Conservation (phyloP, 2,888 invertebrate genomes). For the Campaea margaritaria region DNA sequence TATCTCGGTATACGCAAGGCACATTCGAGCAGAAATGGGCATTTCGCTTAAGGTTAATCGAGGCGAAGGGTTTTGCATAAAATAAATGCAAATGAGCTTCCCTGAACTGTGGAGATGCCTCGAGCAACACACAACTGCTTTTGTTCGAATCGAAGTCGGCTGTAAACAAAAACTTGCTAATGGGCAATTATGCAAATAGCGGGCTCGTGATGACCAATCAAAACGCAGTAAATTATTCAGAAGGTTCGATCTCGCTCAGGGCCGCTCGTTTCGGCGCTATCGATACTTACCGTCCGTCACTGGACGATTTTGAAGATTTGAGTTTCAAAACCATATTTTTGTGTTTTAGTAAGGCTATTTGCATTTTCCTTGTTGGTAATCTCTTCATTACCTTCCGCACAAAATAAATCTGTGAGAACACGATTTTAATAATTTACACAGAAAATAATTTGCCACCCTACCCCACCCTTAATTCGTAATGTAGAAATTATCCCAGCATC, state of each 20-base stretch:
- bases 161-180: constrained; percentile 79
- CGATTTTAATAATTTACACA: constrained; percentile 15
- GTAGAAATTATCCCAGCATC: constrained; percentile 47
- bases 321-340: not conserved
- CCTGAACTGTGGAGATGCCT: constrained; percentile 52
- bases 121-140: constrained; percentile 53
- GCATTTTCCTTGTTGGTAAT: too few relatives aligned
- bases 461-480: constrained; percentile 31
- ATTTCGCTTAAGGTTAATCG: constrained; percentile 51
- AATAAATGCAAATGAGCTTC: constrained; percentile 60
- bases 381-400: too few relatives aligned
- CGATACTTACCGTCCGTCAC: constrained; percentile 37
- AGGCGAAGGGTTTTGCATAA: constrained; percentile 54
- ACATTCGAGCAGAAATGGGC: constrained; percentile 37
- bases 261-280: constrained; percentile 48
- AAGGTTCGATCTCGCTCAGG: constrained; percentile 57
- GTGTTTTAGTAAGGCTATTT: too few relatives aligned
- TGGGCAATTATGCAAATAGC: constrained; percentile 78
- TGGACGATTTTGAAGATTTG: constrained; percentile 8
- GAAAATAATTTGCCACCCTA: constrained; percentile 20
- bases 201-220: constrained; percentile 73
- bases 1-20: constrained; percentile 37
- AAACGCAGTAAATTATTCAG: constrained; percentile 79
- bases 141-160: constrained; percentile 59
- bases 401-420: not conserved